Conservation (phyloP, 2,113 vertebrate genomes). For the Pelodiscus sinensis region DNA sequence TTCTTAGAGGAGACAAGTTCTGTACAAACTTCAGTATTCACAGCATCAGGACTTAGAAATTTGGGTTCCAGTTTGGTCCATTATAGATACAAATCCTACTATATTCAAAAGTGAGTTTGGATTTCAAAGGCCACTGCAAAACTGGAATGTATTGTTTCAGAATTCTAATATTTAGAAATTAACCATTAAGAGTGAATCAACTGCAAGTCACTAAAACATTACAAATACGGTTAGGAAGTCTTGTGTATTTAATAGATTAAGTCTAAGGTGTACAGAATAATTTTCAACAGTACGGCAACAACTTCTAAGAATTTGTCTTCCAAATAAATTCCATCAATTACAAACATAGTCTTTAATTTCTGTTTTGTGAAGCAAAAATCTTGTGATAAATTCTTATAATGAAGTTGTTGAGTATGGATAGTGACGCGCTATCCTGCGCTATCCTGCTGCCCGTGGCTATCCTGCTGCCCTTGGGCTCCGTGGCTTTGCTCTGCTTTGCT, state of each 20-base stretch:
- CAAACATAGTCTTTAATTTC: neutral
- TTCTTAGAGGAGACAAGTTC: neutral
- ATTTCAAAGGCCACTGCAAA: neutral
- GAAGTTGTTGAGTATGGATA: fast-evolving
- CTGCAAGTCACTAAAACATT: neutral
- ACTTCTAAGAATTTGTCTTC: neutral
- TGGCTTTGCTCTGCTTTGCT: too few species aligned
- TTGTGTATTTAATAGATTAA: neutral
- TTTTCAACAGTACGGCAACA: neutral
- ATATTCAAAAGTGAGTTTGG: neutral
- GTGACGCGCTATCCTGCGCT: too few species aligned
- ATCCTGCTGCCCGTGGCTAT: too few species aligned
- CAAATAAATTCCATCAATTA: neutral
- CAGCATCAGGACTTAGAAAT: neutral
- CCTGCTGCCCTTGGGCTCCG: too few species aligned
- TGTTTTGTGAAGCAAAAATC: neutral
- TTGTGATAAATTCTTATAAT: neutral
- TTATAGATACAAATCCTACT: neutral
- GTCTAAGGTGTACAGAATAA: neutral
- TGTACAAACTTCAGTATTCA: neutral
- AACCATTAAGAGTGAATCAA: neutral
- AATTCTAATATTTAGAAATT: neutral
- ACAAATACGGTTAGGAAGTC: neutral
- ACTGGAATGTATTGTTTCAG: neutral
- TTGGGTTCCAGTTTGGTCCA: neutral